Evolutionary conservation across 2,797 vertebrate species (phyloP).

Genomic region (Trematocara caparti): DNA sequence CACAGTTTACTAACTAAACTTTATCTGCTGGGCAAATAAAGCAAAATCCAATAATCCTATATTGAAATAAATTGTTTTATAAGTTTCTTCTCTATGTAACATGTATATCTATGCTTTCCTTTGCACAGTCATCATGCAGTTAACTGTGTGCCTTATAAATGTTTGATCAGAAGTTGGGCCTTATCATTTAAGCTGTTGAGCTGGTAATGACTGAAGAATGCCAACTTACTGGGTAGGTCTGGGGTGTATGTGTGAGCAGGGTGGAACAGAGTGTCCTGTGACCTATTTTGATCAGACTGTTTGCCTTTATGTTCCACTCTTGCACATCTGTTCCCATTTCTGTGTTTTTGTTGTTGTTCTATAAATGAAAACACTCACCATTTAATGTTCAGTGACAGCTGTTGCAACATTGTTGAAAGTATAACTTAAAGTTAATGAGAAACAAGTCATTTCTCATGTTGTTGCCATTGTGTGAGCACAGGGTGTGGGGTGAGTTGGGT

Average conservation of each 20-base stretch:
- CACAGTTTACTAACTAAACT: not conserved
- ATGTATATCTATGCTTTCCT: not conserved
- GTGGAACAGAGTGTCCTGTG: not conserved
- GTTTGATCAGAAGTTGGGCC: not conserved
- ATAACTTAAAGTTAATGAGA: not conserved
- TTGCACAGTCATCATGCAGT: not conserved
- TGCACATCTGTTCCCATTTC: not conserved
- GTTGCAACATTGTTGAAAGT: not conserved
- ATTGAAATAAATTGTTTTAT: not conserved
- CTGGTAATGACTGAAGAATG: not conserved
- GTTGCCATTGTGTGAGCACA: not conserved
- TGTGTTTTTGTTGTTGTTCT: not conserved
- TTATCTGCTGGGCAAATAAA: not conserved
- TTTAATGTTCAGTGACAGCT: not conserved
- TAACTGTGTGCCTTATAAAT: not conserved
- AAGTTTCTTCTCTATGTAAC: not conserved
- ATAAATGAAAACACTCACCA: not conserved
- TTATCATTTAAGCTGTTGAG: not conserved
- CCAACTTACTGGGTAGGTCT: not conserved
- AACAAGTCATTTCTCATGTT: not conserved
- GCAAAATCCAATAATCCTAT: not conserved
- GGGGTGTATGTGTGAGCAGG: not conserved
- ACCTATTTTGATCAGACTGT: not conserved
- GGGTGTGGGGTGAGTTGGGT: not conserved
- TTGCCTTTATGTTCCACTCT: not conserved